Evolutionary conservation across 2,113 vertebrate genomes (phyloP).

Genomic region (Corydoras sp.): DNA sequence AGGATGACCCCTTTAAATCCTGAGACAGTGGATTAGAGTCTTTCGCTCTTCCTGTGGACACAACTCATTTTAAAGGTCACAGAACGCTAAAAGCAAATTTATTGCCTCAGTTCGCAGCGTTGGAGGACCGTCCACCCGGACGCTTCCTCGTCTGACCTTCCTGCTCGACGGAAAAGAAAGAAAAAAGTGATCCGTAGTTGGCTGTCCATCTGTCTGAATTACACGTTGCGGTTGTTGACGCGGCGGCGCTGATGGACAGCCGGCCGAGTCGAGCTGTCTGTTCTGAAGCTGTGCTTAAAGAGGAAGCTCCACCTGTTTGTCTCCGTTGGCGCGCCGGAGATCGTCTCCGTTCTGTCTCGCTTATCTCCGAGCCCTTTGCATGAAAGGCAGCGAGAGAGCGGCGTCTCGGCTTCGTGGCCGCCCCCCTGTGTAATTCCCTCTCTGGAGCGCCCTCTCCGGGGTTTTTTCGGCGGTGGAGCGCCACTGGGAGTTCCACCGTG

Average conservation of each 20-base stretch:
- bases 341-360: constrained; percentile 45
- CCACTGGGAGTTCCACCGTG: constrained; percentile 8
- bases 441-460: constrained; percentile 29
- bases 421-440: constrained; percentile 33
- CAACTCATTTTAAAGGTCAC: not conserved
- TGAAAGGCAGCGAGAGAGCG: constrained; percentile 46
- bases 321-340: constrained; percentile 26
- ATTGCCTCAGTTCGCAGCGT: constrained; percentile 5
- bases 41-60: no score
- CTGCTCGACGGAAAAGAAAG: constrained; percentile 39
- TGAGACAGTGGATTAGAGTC: no score
- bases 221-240: constrained; percentile 52
- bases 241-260: constrained; percentile 55
- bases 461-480: constrained; percentile 6
- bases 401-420: constrained; percentile 32
- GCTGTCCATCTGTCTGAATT: constrained; percentile 59
- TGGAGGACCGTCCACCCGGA: constrained; percentile 14
- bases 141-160: constrained; percentile 52
- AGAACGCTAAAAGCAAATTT: constrained; percentile 4
- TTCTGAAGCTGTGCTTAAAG: constrained; percentile 41
- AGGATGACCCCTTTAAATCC: no score
- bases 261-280: constrained; percentile 26
- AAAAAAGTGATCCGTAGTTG: constrained; percentile 46
- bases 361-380: constrained; percentile 53
- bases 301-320: constrained; percentile 43